phyloP scores from a whole-genome alignment of 2,888 invertebrate species.

The Trachelus stipa region DNA sequence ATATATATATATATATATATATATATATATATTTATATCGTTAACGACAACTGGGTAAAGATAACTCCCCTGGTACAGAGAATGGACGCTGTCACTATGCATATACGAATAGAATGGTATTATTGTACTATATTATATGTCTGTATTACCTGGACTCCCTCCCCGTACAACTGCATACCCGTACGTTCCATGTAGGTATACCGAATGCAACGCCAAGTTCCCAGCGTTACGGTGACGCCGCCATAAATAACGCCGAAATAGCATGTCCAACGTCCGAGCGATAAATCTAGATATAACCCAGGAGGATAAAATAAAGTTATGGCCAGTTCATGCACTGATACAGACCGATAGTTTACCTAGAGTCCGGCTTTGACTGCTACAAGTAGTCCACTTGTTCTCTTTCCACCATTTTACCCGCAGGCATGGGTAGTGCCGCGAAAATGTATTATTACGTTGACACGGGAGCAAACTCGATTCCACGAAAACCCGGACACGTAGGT shows the following conservation, averaged over 20 bases:
- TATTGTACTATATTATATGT: neutral
- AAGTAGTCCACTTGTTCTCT: constrained; percentile 24
- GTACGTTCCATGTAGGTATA: neutral
- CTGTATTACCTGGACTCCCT: neutral
- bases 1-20: no score
- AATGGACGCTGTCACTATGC: neutral
- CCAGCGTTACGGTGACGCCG: constrained; percentile 33
- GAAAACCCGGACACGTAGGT: constrained; percentile 45
- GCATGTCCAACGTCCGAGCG: constrained; percentile 51
- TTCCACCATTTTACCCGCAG: neutral
- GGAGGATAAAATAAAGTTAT: constrained; percentile 57
- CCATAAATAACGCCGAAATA: constrained; percentile 52
- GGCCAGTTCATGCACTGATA: constrained; percentile 52
- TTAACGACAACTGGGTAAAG: neutral
- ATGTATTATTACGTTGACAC: constrained; percentile 51
- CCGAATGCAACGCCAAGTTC: neutral
- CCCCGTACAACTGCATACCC: neutral
- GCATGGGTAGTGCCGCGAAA: constrained; percentile 29
- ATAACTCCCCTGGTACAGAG: neutral
- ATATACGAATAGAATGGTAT: neutral
- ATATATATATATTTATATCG: neutral
- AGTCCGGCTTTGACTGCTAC: constrained; percentile 38
- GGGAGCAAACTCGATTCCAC: constrained; percentile 48
- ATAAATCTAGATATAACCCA: constrained; percentile 53
- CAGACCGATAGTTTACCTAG: constrained; percentile 46